Conservation (phyloP, 2,888 invertebrate genomes). For the Parapristionchus giblindavisi region DNA sequence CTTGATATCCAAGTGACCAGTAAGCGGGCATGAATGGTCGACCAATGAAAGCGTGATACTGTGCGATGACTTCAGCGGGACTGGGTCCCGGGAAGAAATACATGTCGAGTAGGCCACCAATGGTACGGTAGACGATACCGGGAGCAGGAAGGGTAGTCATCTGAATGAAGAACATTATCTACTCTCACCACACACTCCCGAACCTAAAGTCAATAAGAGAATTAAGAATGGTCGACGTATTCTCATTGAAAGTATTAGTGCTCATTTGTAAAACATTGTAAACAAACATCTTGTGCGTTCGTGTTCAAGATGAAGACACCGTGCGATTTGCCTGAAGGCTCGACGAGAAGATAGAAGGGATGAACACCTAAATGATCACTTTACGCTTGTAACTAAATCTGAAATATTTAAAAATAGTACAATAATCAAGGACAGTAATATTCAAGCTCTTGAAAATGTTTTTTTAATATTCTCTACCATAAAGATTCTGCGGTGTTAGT, state of each 20-base stretch:
- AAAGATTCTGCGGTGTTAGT: conserved; percentile 57
- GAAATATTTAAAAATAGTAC: not conserved
- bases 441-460: conserved; percentile 2
- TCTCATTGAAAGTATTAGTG: not conserved
- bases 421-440: not conserved
- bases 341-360: conserved; percentile 65
- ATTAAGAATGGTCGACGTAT: not conserved
- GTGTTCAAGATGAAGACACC: conserved; percentile 64
- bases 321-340: conserved; percentile 62
- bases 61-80: conserved; percentile 69
- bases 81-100: conserved; percentile 69
- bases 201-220: not conserved
- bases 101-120: conserved; percentile 70
- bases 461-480: conserved; percentile 38
- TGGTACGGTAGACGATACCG: conserved; percentile 78
- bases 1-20: conserved; percentile 68
- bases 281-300: conserved; percentile 48
- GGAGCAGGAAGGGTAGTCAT: conserved; percentile 63
- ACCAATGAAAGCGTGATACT: conserved; percentile 66
- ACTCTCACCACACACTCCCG: not conserved
- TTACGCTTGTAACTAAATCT: not conserved
- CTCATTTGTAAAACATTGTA: not conserved
- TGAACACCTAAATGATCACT: conserved; percentile 60
- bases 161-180: conserved; percentile 40
- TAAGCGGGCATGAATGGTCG: conserved; percentile 68